These are phyloP conservation scores for Machimus rusticus DNA, from an alignment of 2,888 invertebrate species.

Conservation along the genomic window DNA sequence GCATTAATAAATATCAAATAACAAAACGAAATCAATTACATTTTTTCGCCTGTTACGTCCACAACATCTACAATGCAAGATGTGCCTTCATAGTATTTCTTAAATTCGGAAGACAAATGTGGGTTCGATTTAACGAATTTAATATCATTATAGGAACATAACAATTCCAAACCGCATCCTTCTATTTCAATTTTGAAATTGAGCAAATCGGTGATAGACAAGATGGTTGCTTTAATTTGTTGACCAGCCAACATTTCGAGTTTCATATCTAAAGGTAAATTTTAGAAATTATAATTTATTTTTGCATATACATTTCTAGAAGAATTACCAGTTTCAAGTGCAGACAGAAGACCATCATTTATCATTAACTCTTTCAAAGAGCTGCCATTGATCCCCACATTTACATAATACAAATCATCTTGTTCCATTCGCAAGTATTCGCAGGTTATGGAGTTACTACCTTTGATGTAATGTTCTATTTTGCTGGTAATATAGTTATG, in stretches of 20 bases:
- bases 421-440: slow-evolving; percentile 54
- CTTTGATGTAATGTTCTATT: slow-evolving; percentile 59
- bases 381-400: slow-evolving; percentile 56
- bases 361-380: slow-evolving; percentile 56
- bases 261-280: slow-evolving; percentile 53
- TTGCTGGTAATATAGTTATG: slow-evolving; percentile 59
- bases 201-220: slow-evolving; percentile 57
- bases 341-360: slow-evolving; percentile 55
- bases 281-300: background rate
- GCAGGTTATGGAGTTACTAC: slow-evolving; percentile 56
- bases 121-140: slow-evolving; percentile 60
- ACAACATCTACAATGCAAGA: slow-evolving; percentile 57
- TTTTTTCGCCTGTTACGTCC: slow-evolving; percentile 60
- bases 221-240: slow-evolving; percentile 59
- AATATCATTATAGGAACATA: slow-evolving; percentile 60
- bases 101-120: slow-evolving; percentile 62
- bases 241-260: slow-evolving; percentile 58
- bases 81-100: slow-evolving; percentile 63
- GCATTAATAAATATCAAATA: slow-evolving; percentile 47
- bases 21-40: slow-evolving; percentile 53
- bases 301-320: background rate
- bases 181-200: slow-evolving; percentile 60
- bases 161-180: slow-evolving; percentile 57
- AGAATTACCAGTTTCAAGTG: slow-evolving; percentile 52
- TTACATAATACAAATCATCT: slow-evolving; percentile 55